Evolutionary conservation across 2,888 invertebrate species (phyloP).

Genomic region (Iphiclides podalirius): DNA sequence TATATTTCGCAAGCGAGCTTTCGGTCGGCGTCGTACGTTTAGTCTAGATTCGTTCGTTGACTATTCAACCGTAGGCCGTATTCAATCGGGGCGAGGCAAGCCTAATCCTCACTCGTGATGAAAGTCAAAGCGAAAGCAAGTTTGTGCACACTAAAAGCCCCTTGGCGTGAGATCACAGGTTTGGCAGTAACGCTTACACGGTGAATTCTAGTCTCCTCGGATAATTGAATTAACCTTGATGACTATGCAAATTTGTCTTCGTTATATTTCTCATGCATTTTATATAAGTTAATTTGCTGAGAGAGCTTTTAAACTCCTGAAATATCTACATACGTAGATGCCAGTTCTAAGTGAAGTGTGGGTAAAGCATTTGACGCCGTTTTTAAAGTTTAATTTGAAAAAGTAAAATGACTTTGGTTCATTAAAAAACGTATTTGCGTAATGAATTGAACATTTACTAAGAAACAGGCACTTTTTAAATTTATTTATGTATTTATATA

Average conservation of each 20-base stretch:
- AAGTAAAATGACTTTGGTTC: too few relatives aligned
- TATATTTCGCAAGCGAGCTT: constrained; percentile 36
- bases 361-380: too few relatives aligned
- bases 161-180: constrained; percentile 42
- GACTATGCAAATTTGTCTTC: neutral
- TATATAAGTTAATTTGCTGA: too few relatives aligned
- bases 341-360: too few relatives aligned
- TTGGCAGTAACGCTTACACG: constrained; percentile 15
- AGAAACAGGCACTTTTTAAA: too few relatives aligned
- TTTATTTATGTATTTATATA: too few relatives aligned
- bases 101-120: constrained; percentile 54
- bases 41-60: constrained; percentile 59
- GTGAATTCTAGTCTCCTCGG: neutral
- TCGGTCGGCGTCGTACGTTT: constrained; percentile 41
- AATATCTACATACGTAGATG: too few relatives aligned
- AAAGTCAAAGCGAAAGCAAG: constrained; percentile 68
- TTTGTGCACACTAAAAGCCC: constrained; percentile 65
- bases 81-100: constrained; percentile 53
- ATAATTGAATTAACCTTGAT: neutral
- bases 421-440: too few relatives aligned
- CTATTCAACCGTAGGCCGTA: constrained; percentile 60
- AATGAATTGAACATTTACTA: too few relatives aligned
- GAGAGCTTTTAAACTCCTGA: too few relatives aligned
- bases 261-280: too few relatives aligned
- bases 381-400: too few relatives aligned